Base-by-base conservation (phyloP, 64 coral and sea anemone species). In the Anthopleura sola region DNA sequence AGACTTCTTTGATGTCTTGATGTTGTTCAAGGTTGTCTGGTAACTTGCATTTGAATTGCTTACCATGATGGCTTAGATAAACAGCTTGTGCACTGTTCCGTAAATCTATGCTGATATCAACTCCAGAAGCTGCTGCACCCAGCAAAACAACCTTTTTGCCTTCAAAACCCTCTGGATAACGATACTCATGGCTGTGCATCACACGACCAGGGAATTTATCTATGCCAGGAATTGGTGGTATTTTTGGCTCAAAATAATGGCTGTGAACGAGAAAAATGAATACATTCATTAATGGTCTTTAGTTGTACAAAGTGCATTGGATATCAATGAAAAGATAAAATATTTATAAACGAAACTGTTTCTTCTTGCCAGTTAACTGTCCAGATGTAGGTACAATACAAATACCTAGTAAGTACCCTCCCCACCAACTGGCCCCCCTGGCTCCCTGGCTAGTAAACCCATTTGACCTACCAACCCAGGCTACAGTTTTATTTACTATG, bases 141-240 rank as follows among this genome's bases (percentile, higher is more conserved):
- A 90, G 32, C 44, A 90, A 24, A 83, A 90, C 88, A 9, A 90
- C 26, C 9, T 24, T 54, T 28, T 85, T 90, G 31, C 54, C 88
- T 32, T 56, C 29, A 48, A 90, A 90, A 23, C 36, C 14, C 20
- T 90, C 88, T 23, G 88, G 88, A 60, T 55, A 49, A 13, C 83
- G 32, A 80, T 90, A 90, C 50, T 90, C 47, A 78, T 85, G 88
- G 83, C 88, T 90, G 69, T 90, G 88, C 82, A 90, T 79, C 16
- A 90, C 71, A 31, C 47, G 40, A 2, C 88, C 88, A 77, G 88
- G 88, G 62, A 90, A 90, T 31, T 84, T 68, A 15, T 79, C 53
- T 12, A 90, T 40, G 36, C 88, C 88, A 19, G 88, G 82, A 49
- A 90, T 85, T 55, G 60, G 47, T 26, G 88, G 88, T 62, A 60